Percentiles rank a stretch among this genome's conserved stretches.
Evolutionary conservation across 1,140 invertebrate genomes (phyloP).

Genomic region (Chironomus striatipennis): DNA sequence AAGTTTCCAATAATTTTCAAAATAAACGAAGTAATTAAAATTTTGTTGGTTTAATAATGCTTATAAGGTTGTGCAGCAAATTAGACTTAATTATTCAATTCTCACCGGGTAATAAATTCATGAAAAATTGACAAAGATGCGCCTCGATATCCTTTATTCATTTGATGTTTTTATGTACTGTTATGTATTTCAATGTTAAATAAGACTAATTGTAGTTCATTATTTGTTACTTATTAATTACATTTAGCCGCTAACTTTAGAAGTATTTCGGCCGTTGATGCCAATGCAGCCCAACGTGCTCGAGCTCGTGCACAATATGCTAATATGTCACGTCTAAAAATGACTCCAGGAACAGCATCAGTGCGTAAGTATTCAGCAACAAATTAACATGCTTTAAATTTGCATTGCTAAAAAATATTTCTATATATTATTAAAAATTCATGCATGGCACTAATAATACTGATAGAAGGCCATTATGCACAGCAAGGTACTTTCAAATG

Average conservation of each 20-base stretch:
- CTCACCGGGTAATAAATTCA: no score
- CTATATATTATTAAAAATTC: constrained; percentile 14
- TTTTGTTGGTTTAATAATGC: no score
- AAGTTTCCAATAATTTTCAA: no score
- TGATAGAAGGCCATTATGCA: constrained; percentile 16
- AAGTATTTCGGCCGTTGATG: constrained; percentile 88
- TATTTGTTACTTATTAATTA: constrained; percentile 27
- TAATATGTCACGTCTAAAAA: constrained; percentile 62
- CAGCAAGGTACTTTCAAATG: constrained; percentile 22
- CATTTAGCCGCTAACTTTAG: constrained; percentile 46
- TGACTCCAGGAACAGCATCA: constrained; percentile 57
- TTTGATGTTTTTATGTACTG: neutral
- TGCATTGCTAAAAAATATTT: constrained; percentile 12
- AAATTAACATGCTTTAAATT: constrained; percentile 25
- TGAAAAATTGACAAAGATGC: no score
- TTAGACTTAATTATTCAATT: no score
- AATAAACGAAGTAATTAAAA: no score
- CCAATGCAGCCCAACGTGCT: constrained; percentile 77
- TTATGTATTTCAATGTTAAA: constrained; percentile 31
- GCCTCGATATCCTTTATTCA: neutral
- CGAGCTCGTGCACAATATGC: constrained; percentile 72
- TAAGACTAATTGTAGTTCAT: constrained; percentile 26
- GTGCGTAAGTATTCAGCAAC: constrained; percentile 55
- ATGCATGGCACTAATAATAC: neutral
- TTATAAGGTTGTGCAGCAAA: no score